Conservation (phyloP, 64 coral and sea anemone genomes). For the Actinia tenebrosa region DNA sequence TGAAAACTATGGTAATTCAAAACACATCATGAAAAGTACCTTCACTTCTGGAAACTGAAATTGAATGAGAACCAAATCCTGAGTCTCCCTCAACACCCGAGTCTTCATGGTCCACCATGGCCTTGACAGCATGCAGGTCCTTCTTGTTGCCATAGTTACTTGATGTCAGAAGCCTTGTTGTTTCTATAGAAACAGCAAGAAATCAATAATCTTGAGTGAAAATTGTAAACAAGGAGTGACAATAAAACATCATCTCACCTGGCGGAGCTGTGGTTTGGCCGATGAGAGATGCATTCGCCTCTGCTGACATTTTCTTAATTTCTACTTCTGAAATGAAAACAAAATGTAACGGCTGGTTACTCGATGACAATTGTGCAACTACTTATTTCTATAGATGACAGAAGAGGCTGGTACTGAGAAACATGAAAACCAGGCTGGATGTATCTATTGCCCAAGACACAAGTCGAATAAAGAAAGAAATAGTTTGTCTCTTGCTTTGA, state of each 20-base stretch:
- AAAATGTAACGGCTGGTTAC: background rate
- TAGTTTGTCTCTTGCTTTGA: background rate
- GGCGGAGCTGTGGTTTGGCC: background rate
- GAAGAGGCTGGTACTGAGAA: too few species aligned
- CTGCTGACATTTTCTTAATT: background rate
- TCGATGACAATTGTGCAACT: background rate
- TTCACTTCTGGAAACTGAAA: constrained; percentile 22
- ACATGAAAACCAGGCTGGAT: too few species aligned
- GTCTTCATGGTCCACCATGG: constrained; percentile 39
- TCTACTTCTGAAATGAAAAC: background rate
- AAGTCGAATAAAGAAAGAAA: background rate
- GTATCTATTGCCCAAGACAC: too few species aligned
- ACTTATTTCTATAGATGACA: too few species aligned
- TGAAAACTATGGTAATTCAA: too few species aligned
- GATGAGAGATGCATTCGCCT: background rate
- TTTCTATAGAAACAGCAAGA: background rate
- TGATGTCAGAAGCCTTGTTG: background rate
- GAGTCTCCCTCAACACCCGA: constrained; percentile 70
- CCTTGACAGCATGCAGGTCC: background rate
- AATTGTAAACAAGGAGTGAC: background rate
- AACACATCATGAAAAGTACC: constrained; percentile 16
- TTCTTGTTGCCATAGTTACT: constrained; percentile 27
- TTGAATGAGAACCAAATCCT: constrained; percentile 66
- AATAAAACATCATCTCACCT: background rate
- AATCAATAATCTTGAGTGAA: background rate